These are phyloP conservation scores for Heliothis virescens DNA, from an alignment of 1,140 invertebrate species.

Conservation along the genomic window DNA sequence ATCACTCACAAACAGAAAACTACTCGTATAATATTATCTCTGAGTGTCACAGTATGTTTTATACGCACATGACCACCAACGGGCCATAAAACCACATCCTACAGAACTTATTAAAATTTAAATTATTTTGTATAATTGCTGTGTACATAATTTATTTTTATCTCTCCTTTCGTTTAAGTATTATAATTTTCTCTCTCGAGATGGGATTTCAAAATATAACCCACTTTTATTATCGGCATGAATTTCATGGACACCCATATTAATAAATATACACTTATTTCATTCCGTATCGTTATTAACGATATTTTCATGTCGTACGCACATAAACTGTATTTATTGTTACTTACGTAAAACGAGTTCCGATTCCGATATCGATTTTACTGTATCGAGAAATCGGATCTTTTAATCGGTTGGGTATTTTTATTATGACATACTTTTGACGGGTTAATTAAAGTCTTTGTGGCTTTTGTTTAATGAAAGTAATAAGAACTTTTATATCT, in stretches of 20 bases:
- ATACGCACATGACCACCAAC: no score
- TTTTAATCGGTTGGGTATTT: neutral
- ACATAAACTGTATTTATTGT: slow-evolving; percentile 11
- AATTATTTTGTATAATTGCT: no score
- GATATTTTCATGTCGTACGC: slow-evolving; percentile 1
- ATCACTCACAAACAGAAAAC: no score
- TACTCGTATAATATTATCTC: no score
- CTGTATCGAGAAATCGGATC: slow-evolving; percentile 3
- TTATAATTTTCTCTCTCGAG: neutral
- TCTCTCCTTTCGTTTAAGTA: neutral
- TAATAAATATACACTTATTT: slow-evolving; percentile 7
- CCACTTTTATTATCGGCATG: neutral
- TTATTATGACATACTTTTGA: neutral
- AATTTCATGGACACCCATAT: slow-evolving; percentile 20
- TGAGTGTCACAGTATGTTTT: no score
- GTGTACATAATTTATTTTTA: no score
- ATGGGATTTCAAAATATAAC: slow-evolving; percentile 8
- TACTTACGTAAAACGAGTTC: slow-evolving; percentile 16
- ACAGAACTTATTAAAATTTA: no score
- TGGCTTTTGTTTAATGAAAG: neutral
- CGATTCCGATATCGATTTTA: slow-evolving; percentile 5
- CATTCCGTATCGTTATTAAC: slow-evolving; percentile 12
- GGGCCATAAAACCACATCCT: no score
- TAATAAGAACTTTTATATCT: no score
- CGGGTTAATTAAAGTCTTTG: neutral